Evolutionary conservation across 1,140 invertebrate species (phyloP).

Genomic region (Drosophila asahinai): DNA sequence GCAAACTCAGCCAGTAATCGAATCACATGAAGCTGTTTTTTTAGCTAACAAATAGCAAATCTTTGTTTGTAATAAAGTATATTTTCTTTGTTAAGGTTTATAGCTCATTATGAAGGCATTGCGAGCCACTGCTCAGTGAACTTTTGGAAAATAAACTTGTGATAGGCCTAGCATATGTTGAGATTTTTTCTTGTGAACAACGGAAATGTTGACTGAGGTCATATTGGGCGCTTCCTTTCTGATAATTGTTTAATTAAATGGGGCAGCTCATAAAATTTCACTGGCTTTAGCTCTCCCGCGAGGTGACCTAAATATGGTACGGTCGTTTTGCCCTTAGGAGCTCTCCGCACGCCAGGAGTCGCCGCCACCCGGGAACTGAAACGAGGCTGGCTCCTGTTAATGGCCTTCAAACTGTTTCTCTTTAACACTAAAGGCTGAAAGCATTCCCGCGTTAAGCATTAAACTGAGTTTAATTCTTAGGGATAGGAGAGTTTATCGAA

Average conservation of each 20-base stretch:
- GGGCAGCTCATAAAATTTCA: conserved; percentile 30
- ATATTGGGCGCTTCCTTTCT: conserved; percentile 8
- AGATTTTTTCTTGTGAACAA: not conserved
- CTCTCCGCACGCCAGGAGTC: conserved; percentile 36
- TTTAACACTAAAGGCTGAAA: conserved; percentile 6
- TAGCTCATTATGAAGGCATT: conserved; percentile 41
- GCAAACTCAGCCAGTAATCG: conserved; percentile 4
- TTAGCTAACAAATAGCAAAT: conserved; percentile 60
- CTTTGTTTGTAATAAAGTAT: conserved; percentile 12
- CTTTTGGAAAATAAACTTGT: not conserved
- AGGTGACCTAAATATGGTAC: conserved; percentile 55
- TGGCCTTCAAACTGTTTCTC: conserved; percentile 13
- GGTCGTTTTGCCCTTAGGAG: conserved; percentile 21
- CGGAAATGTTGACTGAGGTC: conserved; percentile 15
- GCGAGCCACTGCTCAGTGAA: not conserved
- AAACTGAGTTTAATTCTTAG: not conserved
- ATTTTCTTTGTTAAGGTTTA: conserved; percentile 24
- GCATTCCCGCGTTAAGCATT: not conserved
- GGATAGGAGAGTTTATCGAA: not conserved
- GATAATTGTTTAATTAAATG: conserved; percentile 19
- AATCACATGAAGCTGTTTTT: conserved; percentile 39
- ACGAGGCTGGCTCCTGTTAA: conserved; percentile 12
- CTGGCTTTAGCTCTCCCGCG: conserved; percentile 19
- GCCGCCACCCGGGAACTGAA: conserved; percentile 23
- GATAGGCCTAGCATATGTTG: conserved; percentile 22